A percentile compares a stretch with the other conserved stretches of the same genome.
Conservation (phyloP, 2,797 vertebrate species). For the Sebastes steindachneri region DNA sequence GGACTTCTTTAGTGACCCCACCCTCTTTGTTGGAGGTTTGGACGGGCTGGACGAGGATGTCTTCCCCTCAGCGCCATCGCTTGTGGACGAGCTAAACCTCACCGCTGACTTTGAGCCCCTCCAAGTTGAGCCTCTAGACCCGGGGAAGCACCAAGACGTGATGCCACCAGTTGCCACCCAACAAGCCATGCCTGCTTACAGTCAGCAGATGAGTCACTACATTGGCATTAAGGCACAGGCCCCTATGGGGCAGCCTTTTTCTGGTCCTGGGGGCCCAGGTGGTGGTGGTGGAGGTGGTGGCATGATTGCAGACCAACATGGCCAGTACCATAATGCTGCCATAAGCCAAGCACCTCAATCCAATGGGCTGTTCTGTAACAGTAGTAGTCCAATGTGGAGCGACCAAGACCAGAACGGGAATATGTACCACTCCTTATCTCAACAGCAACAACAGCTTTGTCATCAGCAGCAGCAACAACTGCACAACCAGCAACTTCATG, state of each 20-base stretch:
- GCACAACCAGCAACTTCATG: constrained; percentile 88
- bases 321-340: constrained; percentile 89
- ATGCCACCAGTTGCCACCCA: constrained; percentile 78
- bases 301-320: constrained; percentile 87
- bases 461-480: constrained; percentile 84
- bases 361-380: constrained; percentile 94
- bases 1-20: constrained; percentile 98
- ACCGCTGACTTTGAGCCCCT: constrained; percentile 94
- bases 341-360: constrained; percentile 88
- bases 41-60: constrained; percentile 93
- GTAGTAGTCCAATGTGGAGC: constrained; percentile 96
- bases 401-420: constrained; percentile 94
- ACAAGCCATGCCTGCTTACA: constrained; percentile 87
- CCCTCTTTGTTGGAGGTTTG: constrained; percentile 93
- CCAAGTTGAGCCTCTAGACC: constrained; percentile 89
- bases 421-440: constrained; percentile 89
- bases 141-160: constrained; percentile 88
- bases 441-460: constrained; percentile 87
- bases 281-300: constrained; percentile 49
- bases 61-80: constrained; percentile 91
- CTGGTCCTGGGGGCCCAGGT: constrained; percentile 51
- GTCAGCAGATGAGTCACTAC: constrained; percentile 89
- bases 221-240: constrained; percentile 89
- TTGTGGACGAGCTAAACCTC: constrained; percentile 96
- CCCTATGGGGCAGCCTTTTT: constrained; percentile 76